Evolutionary conservation across 1,140 invertebrate species (phyloP).

Genomic region (Philopotamus ludificatus): DNA sequence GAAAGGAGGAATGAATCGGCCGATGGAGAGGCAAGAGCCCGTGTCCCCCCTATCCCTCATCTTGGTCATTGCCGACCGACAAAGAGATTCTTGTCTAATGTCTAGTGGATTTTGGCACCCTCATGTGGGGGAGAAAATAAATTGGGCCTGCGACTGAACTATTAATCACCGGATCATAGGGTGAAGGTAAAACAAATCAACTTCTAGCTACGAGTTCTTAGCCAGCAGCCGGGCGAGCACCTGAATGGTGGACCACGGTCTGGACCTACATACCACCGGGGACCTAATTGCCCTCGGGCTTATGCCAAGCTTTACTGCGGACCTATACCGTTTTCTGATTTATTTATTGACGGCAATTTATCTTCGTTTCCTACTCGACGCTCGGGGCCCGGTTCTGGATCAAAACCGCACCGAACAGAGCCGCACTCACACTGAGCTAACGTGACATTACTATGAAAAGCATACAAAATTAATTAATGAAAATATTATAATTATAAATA

Average conservation of each 20-base stretch:
- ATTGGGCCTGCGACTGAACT: not conserved
- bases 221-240: not conserved
- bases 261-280: slow-evolving; percentile 15
- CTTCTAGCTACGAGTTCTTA: slow-evolving; percentile 7
- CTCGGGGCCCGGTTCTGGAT: not conserved
- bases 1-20: too few relatives aligned
- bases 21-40: too few relatives aligned
- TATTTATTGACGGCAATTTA: slow-evolving; percentile 34
- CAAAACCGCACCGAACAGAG: not conserved
- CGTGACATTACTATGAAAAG: too few relatives aligned
- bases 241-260: slow-evolving; percentile 11
- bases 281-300: slow-evolving; percentile 29
- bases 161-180: slow-evolving; percentile 12
- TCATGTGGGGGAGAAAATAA: not conserved
- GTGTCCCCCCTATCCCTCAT: too few relatives aligned
- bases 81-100: not conserved
- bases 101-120: not conserved
- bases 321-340: slow-evolving; percentile 19
- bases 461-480: too few relatives aligned
- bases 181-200: slow-evolving; percentile 24
- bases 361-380: slow-evolving; percentile 14
- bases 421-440: too few relatives aligned
- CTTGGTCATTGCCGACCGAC: too few relatives aligned
- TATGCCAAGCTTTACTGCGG: slow-evolving; percentile 20
- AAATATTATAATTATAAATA: too few relatives aligned